phyloP scores from a whole-genome alignment of 2,113 vertebrate genomes.

The Thryonomys swinderianus region DNA sequence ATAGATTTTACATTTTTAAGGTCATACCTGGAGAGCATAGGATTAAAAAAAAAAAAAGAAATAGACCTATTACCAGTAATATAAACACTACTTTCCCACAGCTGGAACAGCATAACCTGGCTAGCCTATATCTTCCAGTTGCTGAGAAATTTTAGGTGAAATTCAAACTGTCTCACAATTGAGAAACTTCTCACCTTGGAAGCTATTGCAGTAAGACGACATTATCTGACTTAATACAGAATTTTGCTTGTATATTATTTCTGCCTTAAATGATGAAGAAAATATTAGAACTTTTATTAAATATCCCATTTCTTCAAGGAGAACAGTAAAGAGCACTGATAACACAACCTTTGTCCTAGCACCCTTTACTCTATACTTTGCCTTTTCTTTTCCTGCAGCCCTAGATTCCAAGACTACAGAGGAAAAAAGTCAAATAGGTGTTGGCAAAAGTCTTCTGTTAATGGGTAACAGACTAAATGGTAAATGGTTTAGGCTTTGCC shows the following conservation, averaged over 20 bases:
- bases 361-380: neutral
- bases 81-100: neutral
- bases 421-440: neutral
- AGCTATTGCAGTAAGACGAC: neutral
- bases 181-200: neutral
- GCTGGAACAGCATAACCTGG: neutral
- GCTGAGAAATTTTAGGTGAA: conserved; percentile 23
- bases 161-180: neutral
- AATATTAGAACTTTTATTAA: neutral
- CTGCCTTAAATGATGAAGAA: neutral
- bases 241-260: neutral
- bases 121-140: neutral
- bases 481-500: neutral
- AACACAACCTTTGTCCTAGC: neutral
- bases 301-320: neutral
- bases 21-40: neutral
- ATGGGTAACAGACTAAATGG: neutral
- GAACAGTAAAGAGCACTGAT: neutral
- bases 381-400: neutral
- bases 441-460: neutral
- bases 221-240: neutral
- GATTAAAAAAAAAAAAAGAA: neutral
- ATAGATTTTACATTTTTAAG: neutral
- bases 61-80: neutral
- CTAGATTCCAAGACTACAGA: neutral